Base-by-base conservation (phyloP, 2,797 vertebrate species). In the Glyptemys insculpta region DNA sequence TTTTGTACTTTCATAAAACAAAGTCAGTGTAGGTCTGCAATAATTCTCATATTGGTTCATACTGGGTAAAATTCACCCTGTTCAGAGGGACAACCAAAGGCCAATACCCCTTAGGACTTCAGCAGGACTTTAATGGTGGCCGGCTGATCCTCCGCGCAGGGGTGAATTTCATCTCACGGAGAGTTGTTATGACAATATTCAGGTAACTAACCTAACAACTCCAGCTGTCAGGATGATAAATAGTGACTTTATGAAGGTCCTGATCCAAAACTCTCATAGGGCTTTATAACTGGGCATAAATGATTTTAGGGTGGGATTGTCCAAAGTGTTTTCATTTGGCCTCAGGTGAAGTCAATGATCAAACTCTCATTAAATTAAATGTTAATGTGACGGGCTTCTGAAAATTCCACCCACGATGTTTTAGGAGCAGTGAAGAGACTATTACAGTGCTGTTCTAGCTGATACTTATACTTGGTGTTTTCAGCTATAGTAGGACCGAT, bases 41-140 rank as follows among this genome's bases (percentile, higher is more conserved):
- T 15, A 83, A 23, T n/a, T 52, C 52, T 72, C 44, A 68, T 14
- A 44, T 12, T 37, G 18, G 16, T 65, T 65, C 65, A 29, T 31
- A 8, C 1, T 76, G 2, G 0, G 4, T 18, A 57, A 3, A 3
- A 23, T 2, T 37, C 84, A 37, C 19, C 34, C 4, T n/a, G 47
- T 49, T 23, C 85, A 81, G 83, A n/a, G 18, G 34, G 62, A 65
- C 62, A n/a, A 34, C 34, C 7, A n/a, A 54, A 52, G 31, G 34
- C 0, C 37, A 41, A 37, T 15, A 84, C 56, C 65, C 2, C 5
- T 15, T 29, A 56, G 18, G n/a, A 47, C 29, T 90, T 79, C 76
- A 79, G 56, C 37, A 12, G 14, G 47, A 52, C 6, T 80, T 41
- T 81, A 14, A 41, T 29, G n/a, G n/a, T 59, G 12, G 23, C 52